Percentiles rank a stretch among this genome's conserved stretches.
These are phyloP conservation scores for Drosophila tani DNA, from an alignment of 1,140 invertebrate genomes.

Conservation along the genomic window DNA sequence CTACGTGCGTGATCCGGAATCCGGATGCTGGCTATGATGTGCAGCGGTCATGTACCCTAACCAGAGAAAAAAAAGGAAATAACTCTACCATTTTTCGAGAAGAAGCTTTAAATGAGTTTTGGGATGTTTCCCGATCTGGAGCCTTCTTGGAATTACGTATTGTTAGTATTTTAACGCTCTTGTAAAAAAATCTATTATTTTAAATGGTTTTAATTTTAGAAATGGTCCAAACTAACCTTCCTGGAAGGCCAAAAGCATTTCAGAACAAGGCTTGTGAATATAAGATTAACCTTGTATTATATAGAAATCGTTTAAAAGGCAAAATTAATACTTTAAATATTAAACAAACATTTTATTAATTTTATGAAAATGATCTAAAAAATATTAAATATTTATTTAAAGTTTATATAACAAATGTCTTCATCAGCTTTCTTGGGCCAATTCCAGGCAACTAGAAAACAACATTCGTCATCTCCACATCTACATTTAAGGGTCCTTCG, in stretches of 20 bases:
- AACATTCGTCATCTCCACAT: too few species aligned
- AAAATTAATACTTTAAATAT: too few species aligned
- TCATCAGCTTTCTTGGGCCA: too few species aligned
- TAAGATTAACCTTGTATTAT: not conserved
- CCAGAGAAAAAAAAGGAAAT: not conserved
- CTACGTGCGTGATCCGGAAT: conserved; percentile 52
- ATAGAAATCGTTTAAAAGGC: too few species aligned
- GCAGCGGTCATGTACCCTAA: conserved; percentile 41
- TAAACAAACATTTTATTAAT: too few species aligned
- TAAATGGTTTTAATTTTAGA: too few species aligned
- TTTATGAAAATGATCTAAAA: too few species aligned
- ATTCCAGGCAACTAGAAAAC: too few species aligned
- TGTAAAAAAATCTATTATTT: not conserved
- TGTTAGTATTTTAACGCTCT: not conserved
- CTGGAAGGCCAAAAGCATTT: not conserved
- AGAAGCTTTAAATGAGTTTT: not conserved
- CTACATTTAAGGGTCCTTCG: too few species aligned
- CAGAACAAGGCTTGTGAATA: too few species aligned
- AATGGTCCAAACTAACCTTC: not conserved
- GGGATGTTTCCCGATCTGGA: not conserved
- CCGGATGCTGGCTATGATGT: conserved; percentile 42
- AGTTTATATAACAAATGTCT: too few species aligned
- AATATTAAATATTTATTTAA: too few species aligned
- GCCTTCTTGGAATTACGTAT: not conserved
- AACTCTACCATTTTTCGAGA: not conserved